Evolutionary conservation across 2,888 invertebrate species (phyloP).

Genomic region (Athalia cordata): DNA sequence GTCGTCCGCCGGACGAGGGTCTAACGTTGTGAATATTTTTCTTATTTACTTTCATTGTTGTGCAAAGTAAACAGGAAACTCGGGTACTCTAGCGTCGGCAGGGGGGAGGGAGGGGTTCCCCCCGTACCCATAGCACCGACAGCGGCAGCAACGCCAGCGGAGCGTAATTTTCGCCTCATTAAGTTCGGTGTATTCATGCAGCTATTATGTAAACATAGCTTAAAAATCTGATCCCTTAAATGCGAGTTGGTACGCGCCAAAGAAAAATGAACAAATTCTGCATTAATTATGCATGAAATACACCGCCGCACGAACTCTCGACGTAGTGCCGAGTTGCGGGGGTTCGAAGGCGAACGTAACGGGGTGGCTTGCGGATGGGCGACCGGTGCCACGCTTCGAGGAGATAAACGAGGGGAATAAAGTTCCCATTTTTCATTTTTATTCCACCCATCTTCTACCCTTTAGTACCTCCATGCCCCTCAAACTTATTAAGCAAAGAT

Average conservation of each 20-base stretch:
- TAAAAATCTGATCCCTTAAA: constrained; percentile 48
- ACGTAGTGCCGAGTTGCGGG: too few species aligned
- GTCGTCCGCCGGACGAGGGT: neutral
- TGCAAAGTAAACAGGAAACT: constrained; percentile 49
- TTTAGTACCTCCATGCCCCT: neutral
- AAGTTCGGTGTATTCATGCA: constrained; percentile 50
- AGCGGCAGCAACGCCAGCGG: constrained; percentile 50
- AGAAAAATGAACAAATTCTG: constrained; percentile 46
- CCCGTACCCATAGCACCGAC: constrained; percentile 45
- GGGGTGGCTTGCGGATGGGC: neutral
- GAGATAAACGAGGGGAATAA: constrained; percentile 35
- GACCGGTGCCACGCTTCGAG: neutral
- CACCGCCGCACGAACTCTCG: neutral
- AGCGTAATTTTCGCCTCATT: constrained; percentile 63
- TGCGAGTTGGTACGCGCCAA: constrained; percentile 36
- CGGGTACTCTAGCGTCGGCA: constrained; percentile 31
- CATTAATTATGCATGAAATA: constrained; percentile 49
- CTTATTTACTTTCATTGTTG: constrained; percentile 54
- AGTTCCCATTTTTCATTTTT: constrained; percentile 34
- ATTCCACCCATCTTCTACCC: neutral
- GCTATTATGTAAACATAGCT: constrained; percentile 48
- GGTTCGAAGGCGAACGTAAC: neutral
- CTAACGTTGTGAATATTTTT: constrained; percentile 28
- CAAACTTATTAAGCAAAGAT: constrained; percentile 3
- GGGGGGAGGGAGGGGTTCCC: constrained; percentile 45